Evolutionary conservation across 1,140 invertebrate genomes (phyloP), one percentile per base, ranked within the genome.

Genomic region (Lanistes nyassanus): DNA sequence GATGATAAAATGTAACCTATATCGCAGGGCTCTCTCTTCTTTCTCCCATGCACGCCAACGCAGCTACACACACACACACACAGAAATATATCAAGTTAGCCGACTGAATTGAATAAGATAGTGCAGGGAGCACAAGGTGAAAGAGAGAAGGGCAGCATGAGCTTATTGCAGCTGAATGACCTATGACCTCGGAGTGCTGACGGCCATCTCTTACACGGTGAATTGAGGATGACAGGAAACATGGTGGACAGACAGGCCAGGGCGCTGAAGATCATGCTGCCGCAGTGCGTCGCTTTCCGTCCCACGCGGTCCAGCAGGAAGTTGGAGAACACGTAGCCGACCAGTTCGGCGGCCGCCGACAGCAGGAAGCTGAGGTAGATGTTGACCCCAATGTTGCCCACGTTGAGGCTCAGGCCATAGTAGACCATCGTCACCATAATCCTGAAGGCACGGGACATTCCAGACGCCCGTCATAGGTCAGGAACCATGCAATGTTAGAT

Each of bases 301-400:
- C 85, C 83, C 11, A 84, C 21, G 5, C 79, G 34, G 37, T 80
- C 78, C 26, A 83, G n/a, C 9, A 78, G 60, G 13, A 94, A 86
- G 0, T 80, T 9, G 2, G 94, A 87, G 79, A 94, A 92, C 0
- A 89, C 88, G 82, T 94, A 95, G 2, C 92, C 93, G 0, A 94
- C 93, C 75, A 95, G 90, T 89, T 96, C 95, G 0, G 95, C 94
- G 5, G 92, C 84, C 1, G 93, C 94, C n/a, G 70, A 69, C 23
- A 86, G 29, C 37, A 80, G 74, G 67, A 80, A 82, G 78, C 84
- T 86, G n/a, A 84, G 42, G 77, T 89, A 89, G 77, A 87, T 79
- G 75, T 78, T 78, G 42, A 82, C 75, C 0, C 80, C 78, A 0
- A 85, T 73, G 29, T 75, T 72, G 21, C 78, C 81, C 34, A 79